Evolutionary conservation across 2,113 vertebrate species (phyloP).

Genomic region (Dendropsophus ebraccatus): DNA sequence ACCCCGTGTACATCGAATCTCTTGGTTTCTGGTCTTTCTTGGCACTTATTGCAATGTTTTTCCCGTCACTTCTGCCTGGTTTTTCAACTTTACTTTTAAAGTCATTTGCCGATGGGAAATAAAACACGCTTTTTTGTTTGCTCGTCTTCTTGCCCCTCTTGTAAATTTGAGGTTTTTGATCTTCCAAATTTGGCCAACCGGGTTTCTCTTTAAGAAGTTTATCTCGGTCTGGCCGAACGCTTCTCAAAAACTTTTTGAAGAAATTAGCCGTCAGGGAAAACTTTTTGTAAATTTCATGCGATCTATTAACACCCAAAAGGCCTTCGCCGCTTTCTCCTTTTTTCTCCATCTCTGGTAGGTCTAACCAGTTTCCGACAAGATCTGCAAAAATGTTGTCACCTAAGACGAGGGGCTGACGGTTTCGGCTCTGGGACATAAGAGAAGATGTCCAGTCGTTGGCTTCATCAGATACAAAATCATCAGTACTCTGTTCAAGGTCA

Average conservation of each 20-base stretch:
- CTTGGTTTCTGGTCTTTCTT: conserved; percentile 68
- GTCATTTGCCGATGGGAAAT: conserved; percentile 78
- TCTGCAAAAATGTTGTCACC: conserved; percentile 96
- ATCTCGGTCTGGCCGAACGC: conserved; percentile 89
- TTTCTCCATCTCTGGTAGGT: conserved; percentile 90
- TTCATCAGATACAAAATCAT: conserved; percentile 69
- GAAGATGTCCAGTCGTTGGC: conserved; percentile 92
- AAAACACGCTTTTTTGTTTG: conserved; percentile 83
- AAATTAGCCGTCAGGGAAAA: conserved; percentile 93
- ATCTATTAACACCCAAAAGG: conserved; percentile 72
- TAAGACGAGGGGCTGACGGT: conserved; percentile 90
- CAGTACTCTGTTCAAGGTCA: background rate
- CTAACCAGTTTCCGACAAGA: conserved; percentile 96
- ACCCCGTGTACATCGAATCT: conserved; percentile 75
- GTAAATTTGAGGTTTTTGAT: conserved; percentile 73
- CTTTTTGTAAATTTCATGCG: conserved; percentile 87
- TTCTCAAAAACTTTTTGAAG: conserved; percentile 93
- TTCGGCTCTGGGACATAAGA: conserved; percentile 89
- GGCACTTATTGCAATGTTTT: conserved; percentile 63
- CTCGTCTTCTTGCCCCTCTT: conserved; percentile 84
- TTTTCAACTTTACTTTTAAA: conserved; percentile 73
- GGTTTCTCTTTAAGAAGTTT: conserved; percentile 92
- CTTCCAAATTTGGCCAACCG: conserved; percentile 80
- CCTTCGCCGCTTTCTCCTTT: conserved; percentile 70
- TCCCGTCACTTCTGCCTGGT: conserved; percentile 66